Base-by-base conservation (phyloP, 1,140 invertebrate genomes). In the Cyclargus thomasi region DNA sequence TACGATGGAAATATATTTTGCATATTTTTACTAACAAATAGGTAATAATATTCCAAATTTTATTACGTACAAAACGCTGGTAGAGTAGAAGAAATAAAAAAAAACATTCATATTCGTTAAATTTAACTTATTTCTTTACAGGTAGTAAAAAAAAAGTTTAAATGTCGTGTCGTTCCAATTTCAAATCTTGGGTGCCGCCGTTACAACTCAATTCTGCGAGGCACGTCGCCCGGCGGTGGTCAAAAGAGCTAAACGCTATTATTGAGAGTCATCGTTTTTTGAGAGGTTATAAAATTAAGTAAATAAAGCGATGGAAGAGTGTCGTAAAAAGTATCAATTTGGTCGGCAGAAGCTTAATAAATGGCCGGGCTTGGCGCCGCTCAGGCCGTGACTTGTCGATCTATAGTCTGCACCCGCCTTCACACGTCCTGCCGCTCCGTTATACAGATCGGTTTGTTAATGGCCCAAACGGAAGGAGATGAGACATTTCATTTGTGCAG, bases 311-410 rank as follows among this genome's bases (percentile, higher is more conserved):
- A 68, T 68, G 76, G 72, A 72, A 72, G 70, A 73, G 70, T 78
- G 70, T 74, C 71, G 70, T 74, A 76, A 79, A 81, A 77, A 81
- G 75, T 74, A 75, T 76, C 71, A 74, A 79, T 74, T 81, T 75
- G 70, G 77, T 73, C 74, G 77, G 77, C 81, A 79, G 78, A 76
- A 81, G 82, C 74, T 70, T 75, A 88, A 83, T 85, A 76, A 80
- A 75, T 74, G 75, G 74, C 65, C 70, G 62, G 65, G 39, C 39
- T 70, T 73, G 79, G 83, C 78, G 83, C 77, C 82, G 79, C 74
- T 67, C 68, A 62, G 78, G 76, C 76, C 72, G 67, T 86, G 85
- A 86, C 85, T 86, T 85, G 84, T 67, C 70, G 63, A 70, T 75
- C 76, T 75, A 62, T 63, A 59, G 55, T 59, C 17, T 64, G 53